Conservation (phyloP, 2,888 invertebrate genomes). For the Elysia crispata region DNA sequence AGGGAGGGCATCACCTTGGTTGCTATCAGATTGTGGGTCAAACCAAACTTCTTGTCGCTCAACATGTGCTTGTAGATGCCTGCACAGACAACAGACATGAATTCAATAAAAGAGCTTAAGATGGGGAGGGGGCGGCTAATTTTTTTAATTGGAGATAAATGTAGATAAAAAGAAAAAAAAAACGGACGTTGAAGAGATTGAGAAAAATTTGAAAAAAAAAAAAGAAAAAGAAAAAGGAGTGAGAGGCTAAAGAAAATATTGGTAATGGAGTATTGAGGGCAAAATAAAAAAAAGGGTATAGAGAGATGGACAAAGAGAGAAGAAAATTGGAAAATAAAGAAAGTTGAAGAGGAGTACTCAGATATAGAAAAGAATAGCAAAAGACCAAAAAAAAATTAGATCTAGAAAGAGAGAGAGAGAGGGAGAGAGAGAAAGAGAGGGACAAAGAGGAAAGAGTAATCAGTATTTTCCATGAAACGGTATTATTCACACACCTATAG, state of each 20-base stretch:
- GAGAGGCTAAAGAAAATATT: constrained; percentile 20
- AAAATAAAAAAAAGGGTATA: not conserved
- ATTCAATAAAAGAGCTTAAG: too few species aligned
- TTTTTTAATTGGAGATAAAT: too few species aligned
- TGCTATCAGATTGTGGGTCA: constrained; percentile 94
- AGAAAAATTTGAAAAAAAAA: constrained; percentile 20
- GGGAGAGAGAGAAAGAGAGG: constrained; percentile 12
- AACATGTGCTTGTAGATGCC: constrained; percentile 95
- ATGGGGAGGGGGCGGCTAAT: too few species aligned
- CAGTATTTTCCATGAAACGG: too few species aligned
- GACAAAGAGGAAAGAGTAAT: too few species aligned
- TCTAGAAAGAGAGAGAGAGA: constrained; percentile 6
- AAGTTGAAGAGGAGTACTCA: not conserved
- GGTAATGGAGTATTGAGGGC: not conserved
- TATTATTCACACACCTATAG: too few species aligned
- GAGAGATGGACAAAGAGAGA: not conserved
- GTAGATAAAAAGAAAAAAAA: too few species aligned
- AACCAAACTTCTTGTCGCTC: constrained; percentile 91
- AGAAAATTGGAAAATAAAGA: not conserved
- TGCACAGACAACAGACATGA: constrained; percentile 76
- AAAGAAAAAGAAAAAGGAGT: not conserved
- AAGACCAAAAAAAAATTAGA: not conserved
- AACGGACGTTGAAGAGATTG: not conserved
- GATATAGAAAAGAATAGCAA: not conserved
- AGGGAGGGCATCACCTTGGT: constrained; percentile 94